Evolutionary conservation across 1,140 invertebrate species (phyloP).

Genomic region (Schlechtendalia chinensis): DNA sequence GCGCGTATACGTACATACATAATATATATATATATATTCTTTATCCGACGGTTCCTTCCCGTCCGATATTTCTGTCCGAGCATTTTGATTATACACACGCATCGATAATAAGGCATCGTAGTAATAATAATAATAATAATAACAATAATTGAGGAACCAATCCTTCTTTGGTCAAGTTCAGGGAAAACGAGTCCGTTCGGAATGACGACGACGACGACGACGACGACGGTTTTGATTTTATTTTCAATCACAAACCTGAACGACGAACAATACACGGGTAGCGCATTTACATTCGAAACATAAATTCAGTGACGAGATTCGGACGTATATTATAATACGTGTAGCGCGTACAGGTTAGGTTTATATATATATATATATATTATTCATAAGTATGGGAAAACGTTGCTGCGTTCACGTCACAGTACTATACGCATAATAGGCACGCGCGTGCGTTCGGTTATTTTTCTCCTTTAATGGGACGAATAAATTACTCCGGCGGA

Average conservation of each 20-base stretch:
- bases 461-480: no score
- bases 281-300: conserved; percentile 30
- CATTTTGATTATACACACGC: conserved; percentile 13
- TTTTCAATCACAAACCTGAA: neutral
- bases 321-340: conserved; percentile 22
- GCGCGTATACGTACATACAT: neutral
- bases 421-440: no score
- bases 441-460: no score
- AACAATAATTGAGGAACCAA: conserved; percentile 37
- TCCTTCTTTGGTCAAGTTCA: conserved; percentile 43
- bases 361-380: no score
- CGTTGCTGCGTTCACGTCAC: no score
- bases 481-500: no score
- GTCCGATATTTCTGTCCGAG: neutral
- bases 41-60: neutral
- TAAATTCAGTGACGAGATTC: conserved; percentile 19
- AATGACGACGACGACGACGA: no score
- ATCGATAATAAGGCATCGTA: conserved; percentile 2
- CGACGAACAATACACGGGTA: conserved; percentile 2
- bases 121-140: neutral
- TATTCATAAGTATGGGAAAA: no score
- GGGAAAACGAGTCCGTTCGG: conserved; percentile 11
- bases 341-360: no score
- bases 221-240: neutral
- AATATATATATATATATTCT: neutral